Base-by-base conservation (phyloP, 2,797 vertebrate species). In the Sardinella longiceps region DNA sequence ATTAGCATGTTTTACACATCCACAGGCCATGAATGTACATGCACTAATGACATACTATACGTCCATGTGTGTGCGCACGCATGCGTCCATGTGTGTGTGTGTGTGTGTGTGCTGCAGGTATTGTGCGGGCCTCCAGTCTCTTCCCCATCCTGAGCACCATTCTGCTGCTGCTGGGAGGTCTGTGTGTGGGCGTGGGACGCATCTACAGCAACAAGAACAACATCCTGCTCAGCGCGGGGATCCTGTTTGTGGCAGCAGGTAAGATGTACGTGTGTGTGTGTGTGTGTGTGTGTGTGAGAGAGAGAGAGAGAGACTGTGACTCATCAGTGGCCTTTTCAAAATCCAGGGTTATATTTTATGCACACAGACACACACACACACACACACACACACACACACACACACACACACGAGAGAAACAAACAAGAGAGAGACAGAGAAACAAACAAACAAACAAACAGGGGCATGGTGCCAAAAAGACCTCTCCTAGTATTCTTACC, bases 231-330 rank as follows among this genome's bases (percentile, higher is more conserved):
- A 97, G 97, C 0, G 97, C 97, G 0, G 97, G 98, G 88, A 99
- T 99, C 91, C 95, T 99, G 90, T 99, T 98, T 82, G 98, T 99
- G 89, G 97, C 97, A 53, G 98, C 98, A 94, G 98, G 98, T 99
- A 93, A 30, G 91, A 25, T 18, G 3, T n/a, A 1, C 12, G 5
- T 48, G 46, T 48, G 46, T 48, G 46, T 48, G 46, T 48, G 2
- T 48, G 46, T 48, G 46, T 48, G 45, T 46, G 45, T 46, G 45
- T 9, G 45, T 46, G 2, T 46, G 45, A 5, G 45, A 5, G 45
- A 5, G 45, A 7, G 45, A 7, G 46, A 4, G 11, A 48, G 46
- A 48, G 46, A 48, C 12, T 15, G 12, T 70, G 63, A 70, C 63
- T 37, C 63, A 70, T 37, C 63, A 2, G 14, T 37, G 60, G 60